Conservation (phyloP, 1,140 invertebrate species). For the Patella vulgata region DNA sequence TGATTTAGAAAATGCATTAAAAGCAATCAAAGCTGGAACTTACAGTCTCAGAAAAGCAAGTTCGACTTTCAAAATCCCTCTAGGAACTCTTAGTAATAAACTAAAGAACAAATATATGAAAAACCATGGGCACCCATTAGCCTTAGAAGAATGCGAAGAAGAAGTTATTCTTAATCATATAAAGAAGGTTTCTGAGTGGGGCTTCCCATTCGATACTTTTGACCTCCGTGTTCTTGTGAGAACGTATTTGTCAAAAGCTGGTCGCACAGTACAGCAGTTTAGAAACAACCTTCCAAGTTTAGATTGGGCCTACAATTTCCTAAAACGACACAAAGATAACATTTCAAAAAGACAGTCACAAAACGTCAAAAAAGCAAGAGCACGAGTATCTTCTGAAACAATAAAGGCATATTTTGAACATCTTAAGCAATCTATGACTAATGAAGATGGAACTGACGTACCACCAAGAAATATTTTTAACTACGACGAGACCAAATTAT, state of each 20-base stretch:
- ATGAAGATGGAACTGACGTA: too few species aligned
- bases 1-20: too few species aligned
- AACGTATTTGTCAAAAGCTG: constrained; percentile 3
- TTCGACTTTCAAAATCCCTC: too few species aligned
- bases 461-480: too few species aligned
- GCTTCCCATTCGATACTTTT: constrained; percentile 8
- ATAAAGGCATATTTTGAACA: too few species aligned
- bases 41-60: too few species aligned
- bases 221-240: constrained; percentile 3
- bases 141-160: constrained; percentile 3
- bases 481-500: too few species aligned
- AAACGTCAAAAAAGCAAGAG: constrained; percentile 6
- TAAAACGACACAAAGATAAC: not conserved
- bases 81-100: constrained; percentile 6
- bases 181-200: not conserved
- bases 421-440: too few species aligned
- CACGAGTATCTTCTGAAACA: too few species aligned
- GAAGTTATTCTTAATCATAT: not conserved
- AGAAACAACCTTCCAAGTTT: constrained; percentile 1
- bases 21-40: too few species aligned
- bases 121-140: constrained; percentile 1
- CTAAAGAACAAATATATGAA: constrained; percentile 1
- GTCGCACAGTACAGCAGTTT: not conserved
- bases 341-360: not conserved
- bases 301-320: too few species aligned